These are phyloP conservation scores for Atopsyche davidsoni DNA, from an alignment of 1,140 invertebrate genomes.

Conservation along the genomic window DNA sequence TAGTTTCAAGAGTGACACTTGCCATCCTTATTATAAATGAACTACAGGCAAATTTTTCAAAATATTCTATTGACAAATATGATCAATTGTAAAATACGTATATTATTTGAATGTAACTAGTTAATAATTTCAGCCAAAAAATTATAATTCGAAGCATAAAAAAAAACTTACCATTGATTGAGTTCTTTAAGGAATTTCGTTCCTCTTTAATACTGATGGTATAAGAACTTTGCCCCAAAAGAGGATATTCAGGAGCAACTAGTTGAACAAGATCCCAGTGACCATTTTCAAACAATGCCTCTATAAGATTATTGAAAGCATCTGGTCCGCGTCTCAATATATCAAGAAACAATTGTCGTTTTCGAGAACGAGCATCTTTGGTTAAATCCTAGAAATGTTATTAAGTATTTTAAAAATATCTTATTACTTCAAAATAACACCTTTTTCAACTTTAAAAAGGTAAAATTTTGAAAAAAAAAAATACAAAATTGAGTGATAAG, in stretches of 20 bases:
- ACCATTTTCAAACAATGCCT: slow-evolving; percentile 38
- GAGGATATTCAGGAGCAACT: slow-evolving; percentile 37
- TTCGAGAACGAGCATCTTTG: slow-evolving; percentile 34
- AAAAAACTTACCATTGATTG: neutral
- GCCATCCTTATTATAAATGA: too few species aligned
- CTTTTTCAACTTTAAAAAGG: slow-evolving; percentile 8
- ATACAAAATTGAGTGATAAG: neutral
- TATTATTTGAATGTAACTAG: too few species aligned
- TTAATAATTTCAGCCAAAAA: too few species aligned
- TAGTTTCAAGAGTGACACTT: too few species aligned
- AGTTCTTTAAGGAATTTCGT: neutral
- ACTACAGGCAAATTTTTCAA: too few species aligned
- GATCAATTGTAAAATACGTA: too few species aligned
- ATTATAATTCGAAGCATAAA: too few species aligned
- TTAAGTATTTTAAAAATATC: slow-evolving; percentile 2
- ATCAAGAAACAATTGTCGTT: slow-evolving; percentile 37
- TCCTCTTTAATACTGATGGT: slow-evolving; percentile 18
- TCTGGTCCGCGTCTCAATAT: slow-evolving; percentile 39
- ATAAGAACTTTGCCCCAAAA: slow-evolving; percentile 5
- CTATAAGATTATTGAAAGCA: slow-evolving; percentile 40
- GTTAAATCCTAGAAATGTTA: slow-evolving; percentile 31
- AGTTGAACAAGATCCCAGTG: slow-evolving; percentile 40
- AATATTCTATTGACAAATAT: too few species aligned
- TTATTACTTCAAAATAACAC: neutral
- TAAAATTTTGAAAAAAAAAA: slow-evolving; percentile 8